Evolutionary conservation across 2,797 vertebrate species (phyloP), one percentile per base, ranked within the genome.

Genomic region (Gambelia wislizenii): DNA sequence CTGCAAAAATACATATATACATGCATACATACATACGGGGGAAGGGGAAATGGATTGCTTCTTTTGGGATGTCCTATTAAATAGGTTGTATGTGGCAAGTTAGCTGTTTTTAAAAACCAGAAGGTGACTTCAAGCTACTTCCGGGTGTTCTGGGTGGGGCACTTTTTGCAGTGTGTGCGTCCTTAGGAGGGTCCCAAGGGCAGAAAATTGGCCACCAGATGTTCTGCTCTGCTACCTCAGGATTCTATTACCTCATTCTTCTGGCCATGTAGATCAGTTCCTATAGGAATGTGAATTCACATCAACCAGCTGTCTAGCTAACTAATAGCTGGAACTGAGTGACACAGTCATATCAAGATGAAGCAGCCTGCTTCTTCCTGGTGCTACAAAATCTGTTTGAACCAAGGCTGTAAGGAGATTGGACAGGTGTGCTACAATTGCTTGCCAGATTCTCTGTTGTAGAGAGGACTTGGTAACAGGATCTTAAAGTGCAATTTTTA

Each of bases 401-500:
- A 81, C 52, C 3, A 4, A 75, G 54, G 10, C 42, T 47, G 54
- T 44, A 74, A 87, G 77, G 13, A 44, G 39, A 82, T 75, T 75
- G n/a, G 69, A 75, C 42, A 88, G 59, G 79, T 88, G n/a, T 59
- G 70, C 25, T 64, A 8, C 18, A 12, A 74, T 36, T 74, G 33
- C 33, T 12, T 33, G 59, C 52, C 54, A 88, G 54, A 75, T 22
- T 12, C n/a, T 47, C 30, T 36, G 14, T n/a, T 83, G 42, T 42
- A 83, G 44, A 82, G 54, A 74, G 79, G 36, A 59, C 36, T 56
- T 27, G 30, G 22, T 52, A 85, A 56, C 25, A 56, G 83, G 36
- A 82, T 82, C 79, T 61, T 47, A 54, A 75, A 83, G 22, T 83
- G 33, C 54, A 59, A 39, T 20, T 83, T 75, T 83, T 76, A 64